Conservation (phyloP, 1,140 invertebrate species). For the Heliconius congener region DNA sequence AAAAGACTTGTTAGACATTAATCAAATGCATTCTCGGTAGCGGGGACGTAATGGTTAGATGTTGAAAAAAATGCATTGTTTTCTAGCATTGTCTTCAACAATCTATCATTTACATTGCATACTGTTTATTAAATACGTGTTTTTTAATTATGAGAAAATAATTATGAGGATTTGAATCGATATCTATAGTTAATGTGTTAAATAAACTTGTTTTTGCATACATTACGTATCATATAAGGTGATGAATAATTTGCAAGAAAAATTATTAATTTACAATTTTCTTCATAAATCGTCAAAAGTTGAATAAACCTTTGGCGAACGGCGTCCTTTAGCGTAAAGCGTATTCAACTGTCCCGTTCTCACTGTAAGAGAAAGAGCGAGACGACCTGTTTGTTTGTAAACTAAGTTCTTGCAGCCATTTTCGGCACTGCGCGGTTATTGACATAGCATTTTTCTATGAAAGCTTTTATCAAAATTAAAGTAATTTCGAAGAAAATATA, state of each 20-base stretch:
- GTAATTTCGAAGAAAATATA: background rate
- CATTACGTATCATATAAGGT: background rate
- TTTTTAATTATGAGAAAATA: slow-evolving; percentile 6
- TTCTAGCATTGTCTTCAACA: slow-evolving; percentile 14
- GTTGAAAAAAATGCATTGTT: slow-evolving; percentile 12
- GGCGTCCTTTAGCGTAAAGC: slow-evolving; percentile 47
- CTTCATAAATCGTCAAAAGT: slow-evolving; percentile 55
- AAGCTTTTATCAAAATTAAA: slow-evolving; percentile 4
- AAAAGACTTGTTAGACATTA: background rate
- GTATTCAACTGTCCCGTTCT: slow-evolving; percentile 43
- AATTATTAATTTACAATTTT: slow-evolving; percentile 44
- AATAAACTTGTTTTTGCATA: background rate
- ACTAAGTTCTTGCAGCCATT: slow-evolving; percentile 55
- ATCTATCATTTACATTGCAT: slow-evolving; percentile 4
- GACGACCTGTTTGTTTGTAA: slow-evolving; percentile 72
- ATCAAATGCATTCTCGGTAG: slow-evolving; percentile 11
- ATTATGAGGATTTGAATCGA: background rate
- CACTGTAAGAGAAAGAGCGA: slow-evolving; percentile 39
- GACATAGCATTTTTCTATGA: slow-evolving; percentile 28
- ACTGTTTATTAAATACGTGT: background rate
- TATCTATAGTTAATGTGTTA: background rate
- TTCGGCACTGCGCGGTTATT: slow-evolving; percentile 42
- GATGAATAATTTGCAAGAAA: slow-evolving; percentile 13
- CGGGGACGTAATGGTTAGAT: background rate
- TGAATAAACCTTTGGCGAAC: slow-evolving; percentile 62